These are phyloP conservation scores for Nycticorax nycticorax DNA, from an alignment of 2,113 vertebrate genomes.

Conservation along the genomic window DNA sequence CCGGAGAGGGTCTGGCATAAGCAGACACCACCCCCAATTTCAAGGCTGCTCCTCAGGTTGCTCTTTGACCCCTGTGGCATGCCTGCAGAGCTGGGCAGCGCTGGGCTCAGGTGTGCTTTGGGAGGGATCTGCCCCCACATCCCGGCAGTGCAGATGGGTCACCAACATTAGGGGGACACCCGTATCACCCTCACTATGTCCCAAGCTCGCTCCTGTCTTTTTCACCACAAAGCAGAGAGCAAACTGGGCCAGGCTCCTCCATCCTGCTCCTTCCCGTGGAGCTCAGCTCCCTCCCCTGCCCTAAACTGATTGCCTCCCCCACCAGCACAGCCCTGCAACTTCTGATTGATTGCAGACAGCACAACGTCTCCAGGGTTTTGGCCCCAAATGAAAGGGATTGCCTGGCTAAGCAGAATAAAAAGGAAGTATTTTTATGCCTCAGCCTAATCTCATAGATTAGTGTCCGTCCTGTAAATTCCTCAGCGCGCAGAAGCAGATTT, in stretches of 20 bases:
- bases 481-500: neutral
- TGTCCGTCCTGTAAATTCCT: neutral
- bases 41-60: neutral
- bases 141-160: neutral
- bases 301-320: rapidly evolving
- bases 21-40: neutral
- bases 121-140: neutral
- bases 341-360: neutral
- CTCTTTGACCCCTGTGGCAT: neutral
- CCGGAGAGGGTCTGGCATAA: neutral
- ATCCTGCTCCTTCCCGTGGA: rapidly evolving
- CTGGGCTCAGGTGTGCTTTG: neutral
- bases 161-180: neutral
- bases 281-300: neutral
- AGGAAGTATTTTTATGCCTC: neutral
- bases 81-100: neutral
- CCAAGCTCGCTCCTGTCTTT: neutral
- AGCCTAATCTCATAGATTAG: neutral
- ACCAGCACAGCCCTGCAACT: neutral
- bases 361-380: neutral
- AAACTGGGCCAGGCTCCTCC: neutral
- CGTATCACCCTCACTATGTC: rapidly evolving
- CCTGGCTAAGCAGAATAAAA: slow-evolving; percentile 7
- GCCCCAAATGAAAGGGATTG: neutral
- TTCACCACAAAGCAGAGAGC: neutral